These are phyloP conservation scores for Rhynchomys soricoides DNA, from an alignment of 2,113 vertebrate genomes.

Conservation along the genomic window DNA sequence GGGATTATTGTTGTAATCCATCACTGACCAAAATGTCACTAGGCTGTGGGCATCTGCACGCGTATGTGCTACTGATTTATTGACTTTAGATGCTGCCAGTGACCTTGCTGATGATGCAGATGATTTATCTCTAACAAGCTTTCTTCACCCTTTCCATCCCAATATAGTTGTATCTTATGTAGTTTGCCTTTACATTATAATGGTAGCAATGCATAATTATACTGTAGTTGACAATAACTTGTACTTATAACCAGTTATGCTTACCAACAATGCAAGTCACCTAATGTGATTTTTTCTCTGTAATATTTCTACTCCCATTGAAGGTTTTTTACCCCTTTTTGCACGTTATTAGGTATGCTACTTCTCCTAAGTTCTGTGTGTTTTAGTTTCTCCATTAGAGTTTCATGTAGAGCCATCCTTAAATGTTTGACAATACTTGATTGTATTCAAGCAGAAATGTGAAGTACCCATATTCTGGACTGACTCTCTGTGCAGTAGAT, in stretches of 20 bases:
- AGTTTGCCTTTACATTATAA: neutral
- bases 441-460: neutral
- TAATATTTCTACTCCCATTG: neutral
- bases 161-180: neutral
- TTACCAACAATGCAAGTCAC: neutral
- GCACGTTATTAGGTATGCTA: neutral
- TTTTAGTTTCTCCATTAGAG: slow-evolving; percentile 22
- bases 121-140: slow-evolving; percentile 29
- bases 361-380: neutral
- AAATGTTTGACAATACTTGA: neutral
- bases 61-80: neutral
- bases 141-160: neutral
- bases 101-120: neutral
- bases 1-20: neutral
- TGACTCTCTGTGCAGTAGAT: neutral
- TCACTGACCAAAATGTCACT: neutral
- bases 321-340: neutral
- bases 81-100: neutral
- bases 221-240: neutral
- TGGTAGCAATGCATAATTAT: neutral
- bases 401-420: neutral
- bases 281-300: neutral
- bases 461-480: neutral
- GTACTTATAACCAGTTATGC: neutral
- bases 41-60: neutral